Conservation (phyloP, 2,797 vertebrate species). For the Characodon lateralis region DNA sequence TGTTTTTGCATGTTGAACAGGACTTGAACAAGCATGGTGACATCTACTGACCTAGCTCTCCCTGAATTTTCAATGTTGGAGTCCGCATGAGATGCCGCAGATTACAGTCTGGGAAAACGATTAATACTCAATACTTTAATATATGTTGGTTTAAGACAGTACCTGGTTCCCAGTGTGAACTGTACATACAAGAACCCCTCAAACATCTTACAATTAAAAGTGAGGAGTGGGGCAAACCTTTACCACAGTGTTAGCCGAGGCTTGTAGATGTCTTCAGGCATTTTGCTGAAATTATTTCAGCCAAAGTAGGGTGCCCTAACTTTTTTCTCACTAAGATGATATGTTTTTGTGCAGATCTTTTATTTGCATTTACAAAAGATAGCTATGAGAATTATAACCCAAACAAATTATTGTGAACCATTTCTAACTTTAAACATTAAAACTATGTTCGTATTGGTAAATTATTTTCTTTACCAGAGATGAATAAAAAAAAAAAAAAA, state of each 20-base stretch:
- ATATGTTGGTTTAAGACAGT: neutral
- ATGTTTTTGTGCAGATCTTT: too few relatives aligned
- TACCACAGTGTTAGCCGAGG: too few relatives aligned
- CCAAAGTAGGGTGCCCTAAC: too few relatives aligned
- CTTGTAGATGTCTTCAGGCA: too few relatives aligned
- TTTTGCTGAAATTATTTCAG: too few relatives aligned
- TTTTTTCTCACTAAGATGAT: too few relatives aligned
- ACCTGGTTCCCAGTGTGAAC: neutral
- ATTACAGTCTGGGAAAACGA: neutral
- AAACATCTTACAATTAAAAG: too few relatives aligned
- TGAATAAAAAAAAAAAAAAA: neutral
- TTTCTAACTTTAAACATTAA: neutral
- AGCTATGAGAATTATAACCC: too few relatives aligned
- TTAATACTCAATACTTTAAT: neutral
- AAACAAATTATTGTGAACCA: too few relatives aligned
- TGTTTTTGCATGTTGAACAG: neutral
- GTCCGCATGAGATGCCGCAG: neutral
- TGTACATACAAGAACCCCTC: neutral
- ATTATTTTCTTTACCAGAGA: neutral
- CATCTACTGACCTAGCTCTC: neutral
- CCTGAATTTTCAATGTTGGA: neutral
- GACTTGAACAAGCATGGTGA: constrained; percentile 2
- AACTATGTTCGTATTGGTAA: neutral
- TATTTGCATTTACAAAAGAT: too few relatives aligned
- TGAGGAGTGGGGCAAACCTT: too few relatives aligned